These are phyloP conservation scores for Sternarchorhynchus goeldii DNA, from an alignment of 2,797 vertebrate genomes.

Conservation along the genomic window DNA sequence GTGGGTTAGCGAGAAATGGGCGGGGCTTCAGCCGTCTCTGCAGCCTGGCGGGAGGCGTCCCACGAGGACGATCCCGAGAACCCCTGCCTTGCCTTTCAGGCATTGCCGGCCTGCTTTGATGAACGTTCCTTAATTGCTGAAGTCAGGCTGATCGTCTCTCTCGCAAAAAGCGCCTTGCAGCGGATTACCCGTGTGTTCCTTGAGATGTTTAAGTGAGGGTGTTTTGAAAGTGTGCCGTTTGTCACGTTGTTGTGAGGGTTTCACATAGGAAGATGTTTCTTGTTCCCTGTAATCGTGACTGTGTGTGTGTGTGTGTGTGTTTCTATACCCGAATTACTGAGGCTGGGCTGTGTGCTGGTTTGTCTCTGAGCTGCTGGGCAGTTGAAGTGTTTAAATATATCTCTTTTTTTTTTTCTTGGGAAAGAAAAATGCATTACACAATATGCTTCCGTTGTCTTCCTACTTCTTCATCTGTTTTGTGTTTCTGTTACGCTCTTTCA, in stretches of 20 bases:
- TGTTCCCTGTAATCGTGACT: slow-evolving; percentile 64
- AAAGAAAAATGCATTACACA: slow-evolving; percentile 15
- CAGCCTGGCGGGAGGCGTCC: background rate
- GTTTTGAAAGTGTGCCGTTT: background rate
- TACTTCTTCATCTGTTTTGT: slow-evolving; percentile 42
- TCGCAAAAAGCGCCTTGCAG: slow-evolving; percentile 3
- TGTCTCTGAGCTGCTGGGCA: slow-evolving; percentile 72
- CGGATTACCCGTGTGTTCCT: slow-evolving; percentile 6
- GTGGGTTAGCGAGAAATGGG: too few species aligned
- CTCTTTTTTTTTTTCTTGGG: slow-evolving; percentile 30
- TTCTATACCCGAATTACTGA: slow-evolving; percentile 67
- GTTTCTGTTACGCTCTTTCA: slow-evolving; percentile 58
- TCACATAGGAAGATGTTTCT: slow-evolving; percentile 2
- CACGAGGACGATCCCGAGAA: slow-evolving; percentile 10
- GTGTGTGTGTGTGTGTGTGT: slow-evolving; percentile 59
- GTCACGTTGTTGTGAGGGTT: background rate
- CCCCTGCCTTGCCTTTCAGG: background rate
- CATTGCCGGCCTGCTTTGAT: background rate
- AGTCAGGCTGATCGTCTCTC: background rate
- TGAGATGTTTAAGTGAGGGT: background rate
- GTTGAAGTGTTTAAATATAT: slow-evolving; percentile 66
- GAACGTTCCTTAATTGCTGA: background rate
- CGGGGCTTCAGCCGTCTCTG: too few species aligned
- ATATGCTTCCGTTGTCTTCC: slow-evolving; percentile 17
- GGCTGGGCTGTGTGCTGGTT: slow-evolving; percentile 71